Evolutionary conservation across 2,888 invertebrate genomes (phyloP), one percentile per base, ranked within the genome.

Genomic region (Xestia rhomboidea): DNA sequence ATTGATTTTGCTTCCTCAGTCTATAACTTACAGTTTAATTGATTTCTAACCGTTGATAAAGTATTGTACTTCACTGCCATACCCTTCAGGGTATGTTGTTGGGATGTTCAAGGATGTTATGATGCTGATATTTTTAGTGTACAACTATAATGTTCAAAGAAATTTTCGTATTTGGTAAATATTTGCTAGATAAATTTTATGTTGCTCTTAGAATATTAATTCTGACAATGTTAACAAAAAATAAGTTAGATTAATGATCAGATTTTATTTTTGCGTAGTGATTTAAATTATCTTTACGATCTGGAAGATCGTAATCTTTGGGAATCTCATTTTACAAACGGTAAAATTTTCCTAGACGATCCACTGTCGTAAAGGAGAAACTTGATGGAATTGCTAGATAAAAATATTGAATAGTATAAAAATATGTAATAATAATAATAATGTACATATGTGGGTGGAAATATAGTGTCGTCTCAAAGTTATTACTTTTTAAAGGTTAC

Each of bases 401-500:
- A 57, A 70, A 67, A 63, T 80, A 68, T 68, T 49, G 54, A 30
- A 46, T 8, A 27, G 21, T 76, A 51, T 15, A 71, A 60, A 51
- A 41, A 21, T 71, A 34, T 2, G 0, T 21, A 1, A 38, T n/a
- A n/a, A n/a, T n/a, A n/a, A n/a, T n/a, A n/a, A n/a, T n/a, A n/a
- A n/a, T n/a, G n/a, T n/a, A n/a, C n/a, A n/a, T n/a, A n/a, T n/a
- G n/a, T 41, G 44, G 30, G 54, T 5, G 46, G 15, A 54, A n/a
- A n/a, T n/a, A 46, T 54, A 69, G n/a, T 49, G 27, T 34, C 64
- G 24, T n/a, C n/a, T n/a, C n/a, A n/a, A n/a, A n/a, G n/a, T n/a
- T n/a, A n/a, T n/a, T n/a, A n/a, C n/a, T 64, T 72, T 82, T 13
- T 27, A 62, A 67, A 81, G 60, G 41, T 75, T 49, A 62, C 24